A percentile compares a stretch with the other conserved stretches of the same genome.
Evolutionary conservation across 2,797 vertebrate species (phyloP).

Genomic region (Enteromius trimaculatus): DNA sequence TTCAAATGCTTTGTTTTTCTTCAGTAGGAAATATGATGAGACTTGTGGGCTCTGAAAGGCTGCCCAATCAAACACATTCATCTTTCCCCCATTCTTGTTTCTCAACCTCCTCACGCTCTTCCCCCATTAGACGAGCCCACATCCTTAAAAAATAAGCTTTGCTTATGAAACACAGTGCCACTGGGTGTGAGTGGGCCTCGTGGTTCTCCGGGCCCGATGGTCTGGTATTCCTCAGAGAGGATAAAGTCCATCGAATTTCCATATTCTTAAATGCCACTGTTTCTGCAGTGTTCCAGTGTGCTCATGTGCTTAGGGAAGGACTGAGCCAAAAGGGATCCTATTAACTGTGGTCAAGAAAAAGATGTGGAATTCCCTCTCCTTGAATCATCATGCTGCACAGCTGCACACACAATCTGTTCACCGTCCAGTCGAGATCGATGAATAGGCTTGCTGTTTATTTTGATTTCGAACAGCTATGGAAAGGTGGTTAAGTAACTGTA

Average conservation of each 20-base stretch:
- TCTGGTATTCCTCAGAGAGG: conserved; percentile 54
- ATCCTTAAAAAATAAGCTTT: conserved; percentile 39
- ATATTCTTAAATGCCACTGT: conserved; percentile 76
- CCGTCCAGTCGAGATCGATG: conserved; percentile 6
- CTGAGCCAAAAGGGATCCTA: conserved; percentile 60
- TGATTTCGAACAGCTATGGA: conserved; percentile 25
- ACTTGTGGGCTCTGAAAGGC: conserved; percentile 62
- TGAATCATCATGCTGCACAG: conserved; percentile 43
- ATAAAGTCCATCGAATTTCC: conserved; percentile 65
- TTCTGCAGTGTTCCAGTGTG: conserved; percentile 60
- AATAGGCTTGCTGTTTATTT: conserved; percentile 23
- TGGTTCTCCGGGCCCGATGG: conserved; percentile 48
- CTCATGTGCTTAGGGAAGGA: conserved; percentile 31
- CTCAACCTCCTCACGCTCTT: conserved; percentile 53
- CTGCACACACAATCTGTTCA: conserved; percentile 37
- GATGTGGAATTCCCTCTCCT: conserved; percentile 50
- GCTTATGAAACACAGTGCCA: conserved; percentile 33
- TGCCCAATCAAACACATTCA: conserved; percentile 63
- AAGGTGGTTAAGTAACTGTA: conserved; percentile 13
- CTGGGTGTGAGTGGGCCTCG: conserved; percentile 29
- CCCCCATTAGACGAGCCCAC: conserved; percentile 55
- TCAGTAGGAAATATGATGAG: conserved; percentile 63
- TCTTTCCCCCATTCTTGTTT: conserved; percentile 52
- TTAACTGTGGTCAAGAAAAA: conserved; percentile 51
- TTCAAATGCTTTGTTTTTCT: conserved; percentile 66